Conservation (phyloP, 2,888 invertebrate genomes). For the Poecilus cupreus region DNA sequence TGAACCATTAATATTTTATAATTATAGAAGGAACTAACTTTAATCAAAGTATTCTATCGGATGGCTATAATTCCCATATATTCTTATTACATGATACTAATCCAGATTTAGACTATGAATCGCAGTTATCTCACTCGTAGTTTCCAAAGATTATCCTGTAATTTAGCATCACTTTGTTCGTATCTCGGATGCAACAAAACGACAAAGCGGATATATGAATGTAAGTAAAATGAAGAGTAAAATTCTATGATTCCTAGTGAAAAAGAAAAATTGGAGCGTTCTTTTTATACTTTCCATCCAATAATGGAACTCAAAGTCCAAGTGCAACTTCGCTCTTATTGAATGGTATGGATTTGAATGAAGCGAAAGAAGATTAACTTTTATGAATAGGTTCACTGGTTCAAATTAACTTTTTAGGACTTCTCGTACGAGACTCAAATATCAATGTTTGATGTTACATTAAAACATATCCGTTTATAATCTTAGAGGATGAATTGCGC, state of each 20-base stretch:
- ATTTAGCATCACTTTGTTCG: not conserved
- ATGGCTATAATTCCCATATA: not conserved
- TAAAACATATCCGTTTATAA: slow-evolving; percentile 8
- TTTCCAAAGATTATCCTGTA: not conserved
- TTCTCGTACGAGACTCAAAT: slow-evolving; percentile 31
- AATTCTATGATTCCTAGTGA: slow-evolving; percentile 18
- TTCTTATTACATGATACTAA: not conserved
- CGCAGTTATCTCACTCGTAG: not conserved
- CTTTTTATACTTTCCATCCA: slow-evolving; percentile 18
- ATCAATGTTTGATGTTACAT: slow-evolving; percentile 10
- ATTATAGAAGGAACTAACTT: too few relatives aligned
- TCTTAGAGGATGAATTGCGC: not conserved
- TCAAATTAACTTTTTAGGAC: slow-evolving; percentile 43
- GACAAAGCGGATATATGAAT: slow-evolving; percentile 19
- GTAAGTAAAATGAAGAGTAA: slow-evolving; percentile 33
- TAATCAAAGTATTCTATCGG: too few relatives aligned
- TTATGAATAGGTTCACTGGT: slow-evolving; percentile 37
- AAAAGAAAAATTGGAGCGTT: slow-evolving; percentile 24
- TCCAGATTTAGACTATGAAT: not conserved
- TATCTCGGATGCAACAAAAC: not conserved
- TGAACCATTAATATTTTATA: too few relatives aligned
- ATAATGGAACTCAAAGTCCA: not conserved
- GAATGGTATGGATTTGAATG: slow-evolving; percentile 30
- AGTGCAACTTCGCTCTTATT: slow-evolving; percentile 5
- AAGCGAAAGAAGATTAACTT: slow-evolving; percentile 43